Evolutionary conservation across 2,888 invertebrate genomes (phyloP).

Genomic region (Caenorhabditis sulstoni): DNA sequence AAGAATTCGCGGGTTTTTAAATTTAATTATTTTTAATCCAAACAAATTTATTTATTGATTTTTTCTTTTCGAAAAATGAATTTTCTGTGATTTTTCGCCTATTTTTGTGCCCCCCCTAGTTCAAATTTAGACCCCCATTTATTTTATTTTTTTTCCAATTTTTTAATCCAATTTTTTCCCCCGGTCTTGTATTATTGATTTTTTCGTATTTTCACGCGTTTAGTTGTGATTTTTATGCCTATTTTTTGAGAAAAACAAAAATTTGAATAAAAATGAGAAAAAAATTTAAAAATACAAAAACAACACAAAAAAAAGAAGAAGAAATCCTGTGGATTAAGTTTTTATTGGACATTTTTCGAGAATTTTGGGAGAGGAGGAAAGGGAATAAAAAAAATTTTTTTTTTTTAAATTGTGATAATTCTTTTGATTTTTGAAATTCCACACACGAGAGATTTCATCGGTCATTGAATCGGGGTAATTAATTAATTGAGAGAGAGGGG

Average conservation of each 20-base stretch:
- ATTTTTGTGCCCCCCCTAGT: constrained; percentile 1
- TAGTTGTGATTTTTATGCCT: neutral
- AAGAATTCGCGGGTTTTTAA: neutral
- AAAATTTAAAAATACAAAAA: neutral
- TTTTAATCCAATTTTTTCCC: too few species aligned
- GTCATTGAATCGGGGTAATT: too few species aligned
- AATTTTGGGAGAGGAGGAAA: too few species aligned
- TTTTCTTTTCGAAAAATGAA: constrained; percentile 9
- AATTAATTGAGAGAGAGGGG: too few species aligned
- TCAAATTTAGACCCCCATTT: neutral
- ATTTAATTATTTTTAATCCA: neutral
- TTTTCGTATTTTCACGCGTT: neutral
- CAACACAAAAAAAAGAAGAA: too few species aligned
- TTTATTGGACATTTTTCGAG: too few species aligned
- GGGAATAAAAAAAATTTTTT: too few species aligned
- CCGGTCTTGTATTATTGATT: neutral
- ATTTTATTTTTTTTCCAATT: too few species aligned
- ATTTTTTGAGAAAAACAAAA: neutral
- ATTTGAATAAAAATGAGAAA: neutral
- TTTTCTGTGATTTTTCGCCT: neutral
- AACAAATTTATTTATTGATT: neutral
- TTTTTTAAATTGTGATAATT: too few species aligned
- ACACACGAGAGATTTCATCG: too few species aligned
- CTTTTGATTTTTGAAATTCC: too few species aligned
- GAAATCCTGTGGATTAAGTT: too few species aligned